Base-by-base conservation (phyloP, 2,888 invertebrate genomes). In the Drosophila paramelanica region DNA sequence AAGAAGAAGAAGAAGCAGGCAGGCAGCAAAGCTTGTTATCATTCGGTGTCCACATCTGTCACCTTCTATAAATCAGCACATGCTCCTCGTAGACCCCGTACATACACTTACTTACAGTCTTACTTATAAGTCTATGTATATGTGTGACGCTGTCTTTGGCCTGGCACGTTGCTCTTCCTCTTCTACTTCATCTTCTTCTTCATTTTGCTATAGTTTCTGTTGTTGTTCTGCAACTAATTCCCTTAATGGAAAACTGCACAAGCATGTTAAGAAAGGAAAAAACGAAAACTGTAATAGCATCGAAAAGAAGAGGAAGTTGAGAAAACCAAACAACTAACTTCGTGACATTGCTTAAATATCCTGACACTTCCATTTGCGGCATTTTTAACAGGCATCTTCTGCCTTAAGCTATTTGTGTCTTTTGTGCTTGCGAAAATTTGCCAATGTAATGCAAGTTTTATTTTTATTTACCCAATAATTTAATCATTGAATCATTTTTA, bases 201-300 rank as follows among this genome's bases (percentile, higher is more conserved):
- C 39, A 17, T 51, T 45, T 47, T 52, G 55, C 67, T 68, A 55
- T 68, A 70, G 57, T 74, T 75, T 65, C 10, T 39, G 50, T 74
- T 73, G 69, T 65, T 73, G 57, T 70, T 55, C 71, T 60, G 25
- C 77, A 75, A 81, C 83, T 89, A 89, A 89, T 89, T 89, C 88
- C 76, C 80, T 90, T 89, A 90, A 89, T 90, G 88, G 88, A 90
- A 85, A 88, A 73, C 62, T 82, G 74, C 79, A 77, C 79, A 88
- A 85, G 72, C 75, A 65, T 73, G 81, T 73, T 75, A 73, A 66
- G 66, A 60, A 49, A 17, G 17, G 17, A 46, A 59, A 67, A 58
- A 59, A 46, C 43, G 6, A 59, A 56, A 76, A 61, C 46, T 68
- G 67, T 62, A 65, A 58, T 23, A 58, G 59, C 75, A 51, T 45